These are phyloP conservation scores for Acanthurus lineatus DNA, from an alignment of 2,797 vertebrate species.

Conservation along the genomic window DNA sequence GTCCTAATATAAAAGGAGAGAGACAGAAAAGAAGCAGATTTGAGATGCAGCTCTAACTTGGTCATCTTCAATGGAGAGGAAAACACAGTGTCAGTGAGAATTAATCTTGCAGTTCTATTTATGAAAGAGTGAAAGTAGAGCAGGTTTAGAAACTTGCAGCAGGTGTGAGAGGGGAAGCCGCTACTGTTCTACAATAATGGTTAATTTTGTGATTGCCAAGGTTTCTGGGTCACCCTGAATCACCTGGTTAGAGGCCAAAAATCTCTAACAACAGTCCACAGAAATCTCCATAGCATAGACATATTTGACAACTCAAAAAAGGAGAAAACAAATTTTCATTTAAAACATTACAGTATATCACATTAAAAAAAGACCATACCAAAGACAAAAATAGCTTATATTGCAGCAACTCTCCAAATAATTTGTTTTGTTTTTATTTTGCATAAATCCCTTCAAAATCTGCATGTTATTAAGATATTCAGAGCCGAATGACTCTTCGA, in stretches of 20 bases:
- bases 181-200: neutral
- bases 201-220: conserved; percentile 10
- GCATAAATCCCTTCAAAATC: too few relatives aligned
- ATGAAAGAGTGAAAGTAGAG: neutral
- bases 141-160: conserved; percentile 47
- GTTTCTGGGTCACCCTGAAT: conserved; percentile 15
- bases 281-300: neutral
- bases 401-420: too few relatives aligned
- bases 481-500: too few relatives aligned
- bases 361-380: too few relatives aligned
- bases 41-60: neutral
- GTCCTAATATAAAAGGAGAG: conserved; percentile 81
- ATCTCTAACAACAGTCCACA: neutral
- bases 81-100: neutral
- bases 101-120: neutral
- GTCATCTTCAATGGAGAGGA: neutral
- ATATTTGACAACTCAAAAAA: neutral
- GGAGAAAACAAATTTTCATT: neutral
- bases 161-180: conserved; percentile 31
- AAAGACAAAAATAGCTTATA: too few relatives aligned
- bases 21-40: neutral
- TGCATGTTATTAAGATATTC: too few relatives aligned
- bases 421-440: too few relatives aligned
- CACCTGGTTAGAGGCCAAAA: neutral
- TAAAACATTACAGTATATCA: too few relatives aligned